Evolutionary conservation across 2,797 vertebrate species (phyloP).

Genomic region (Anomalospiza imberbis): DNA sequence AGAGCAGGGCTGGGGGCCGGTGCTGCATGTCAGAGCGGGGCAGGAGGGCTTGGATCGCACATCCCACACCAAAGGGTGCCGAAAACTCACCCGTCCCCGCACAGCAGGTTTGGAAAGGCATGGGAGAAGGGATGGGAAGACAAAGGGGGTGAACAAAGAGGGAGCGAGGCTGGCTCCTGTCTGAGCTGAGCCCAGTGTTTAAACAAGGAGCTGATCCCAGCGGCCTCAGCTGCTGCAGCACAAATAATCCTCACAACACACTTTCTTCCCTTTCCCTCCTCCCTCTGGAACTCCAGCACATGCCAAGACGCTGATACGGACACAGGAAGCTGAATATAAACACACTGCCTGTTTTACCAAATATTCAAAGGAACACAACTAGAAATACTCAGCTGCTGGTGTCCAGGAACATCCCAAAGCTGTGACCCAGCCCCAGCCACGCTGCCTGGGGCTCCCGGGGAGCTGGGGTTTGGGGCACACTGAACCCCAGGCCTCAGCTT

Average conservation of each 20-base stretch:
- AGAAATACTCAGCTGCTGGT: neutral
- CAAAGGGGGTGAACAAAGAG: neutral
- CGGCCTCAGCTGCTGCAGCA: neutral
- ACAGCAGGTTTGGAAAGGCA: neutral
- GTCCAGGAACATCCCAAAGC: neutral
- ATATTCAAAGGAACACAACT: neutral
- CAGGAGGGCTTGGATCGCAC: accelerated
- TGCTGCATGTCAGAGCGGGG: neutral
- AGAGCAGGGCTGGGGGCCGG: neutral
- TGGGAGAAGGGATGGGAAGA: neutral
- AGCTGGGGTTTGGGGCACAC: neutral
- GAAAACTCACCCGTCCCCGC: neutral
- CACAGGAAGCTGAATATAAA: conserved; percentile 39
- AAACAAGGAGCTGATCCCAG: neutral
- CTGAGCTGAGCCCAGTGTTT: neutral
- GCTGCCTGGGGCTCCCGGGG: neutral
- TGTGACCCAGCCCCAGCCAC: accelerated
- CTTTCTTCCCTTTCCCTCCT: neutral
- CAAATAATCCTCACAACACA: neutral
- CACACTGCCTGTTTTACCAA: neutral
- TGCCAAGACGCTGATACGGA: conserved; percentile 8
- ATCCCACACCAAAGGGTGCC: neutral
- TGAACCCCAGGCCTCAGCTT: neutral
- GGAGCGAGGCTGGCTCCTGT: neutral
- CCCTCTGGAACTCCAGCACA: neutral